Base-by-base conservation (phyloP, 2,888 invertebrate species). In the Andrena dorsata region DNA sequence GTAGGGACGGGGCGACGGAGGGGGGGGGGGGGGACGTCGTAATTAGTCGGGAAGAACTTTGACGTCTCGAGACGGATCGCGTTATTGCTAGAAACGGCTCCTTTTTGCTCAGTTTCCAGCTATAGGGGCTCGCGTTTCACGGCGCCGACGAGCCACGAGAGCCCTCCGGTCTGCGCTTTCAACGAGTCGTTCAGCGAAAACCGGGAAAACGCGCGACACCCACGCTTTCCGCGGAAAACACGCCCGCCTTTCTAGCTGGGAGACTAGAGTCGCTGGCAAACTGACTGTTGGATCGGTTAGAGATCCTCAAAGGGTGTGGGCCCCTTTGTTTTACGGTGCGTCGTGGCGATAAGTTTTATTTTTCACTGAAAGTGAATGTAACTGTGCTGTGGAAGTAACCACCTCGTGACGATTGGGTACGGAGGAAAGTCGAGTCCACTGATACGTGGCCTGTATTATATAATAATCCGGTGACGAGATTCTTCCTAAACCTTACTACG, bases 21-120 rank as follows among this genome's bases (percentile, higher is more conserved):
- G 23, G 35, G 58, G 61, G 4, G 47, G 10, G 28, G 23, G 35
- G 58, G 61, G 53, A 32, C 51, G 49, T 51, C 41, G 75, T 85
- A 83, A 88, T 88, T 86, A 84, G 84, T 82, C 71, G 65, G 69
- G 28, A 53, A 63, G 69, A 83, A 85, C 80, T 88, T 88, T 88
- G 83, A 85, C 83, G 70, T 82, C 74, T 82, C 66, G 76, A 85
- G 80, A 88, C 84, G 79, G 75, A 86, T 86, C 83, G 80, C 80
- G 74, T 66, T 47, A 64, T 76, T 79, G 70, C 77, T 66, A 64
- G 47, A 56, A 73, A 83, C 35, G 56, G 6, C 61, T 72, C 28
- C 70, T 72, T 74, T 77, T 76, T 61, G 53, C 66, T 66, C 65
- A 53, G 53, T 63, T 80, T 61, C 72, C 71, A 23, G n/a, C 58